These are phyloP conservation scores for Muntiacus reevesi DNA, from an alignment of 2,113 vertebrate species.

Conservation along the genomic window DNA sequence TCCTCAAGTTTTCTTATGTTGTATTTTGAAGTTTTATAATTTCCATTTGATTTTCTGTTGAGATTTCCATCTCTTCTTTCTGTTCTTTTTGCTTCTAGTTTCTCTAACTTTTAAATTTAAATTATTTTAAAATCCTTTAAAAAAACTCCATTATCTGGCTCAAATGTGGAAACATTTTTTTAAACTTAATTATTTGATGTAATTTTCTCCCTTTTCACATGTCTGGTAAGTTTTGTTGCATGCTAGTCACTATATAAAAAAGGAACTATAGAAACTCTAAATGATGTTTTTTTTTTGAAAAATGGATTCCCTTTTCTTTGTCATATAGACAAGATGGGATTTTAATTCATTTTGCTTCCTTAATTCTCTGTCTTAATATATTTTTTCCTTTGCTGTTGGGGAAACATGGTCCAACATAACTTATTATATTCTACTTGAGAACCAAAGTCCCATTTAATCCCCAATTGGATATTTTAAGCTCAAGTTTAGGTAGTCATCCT, in stretches of 20 bases:
- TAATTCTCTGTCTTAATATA: not conserved
- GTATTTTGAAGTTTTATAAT: not conserved
- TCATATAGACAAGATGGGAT: not conserved
- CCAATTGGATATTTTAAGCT: not conserved
- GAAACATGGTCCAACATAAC: not conserved
- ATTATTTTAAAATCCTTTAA: not conserved
- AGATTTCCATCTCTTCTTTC: not conserved
- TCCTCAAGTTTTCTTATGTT: not conserved
- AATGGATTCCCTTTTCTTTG: not conserved
- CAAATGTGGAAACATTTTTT: not conserved
- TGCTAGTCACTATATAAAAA: not conserved
- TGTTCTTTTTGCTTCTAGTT: not conserved
- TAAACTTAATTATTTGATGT: not conserved
- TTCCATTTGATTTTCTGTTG: not conserved
- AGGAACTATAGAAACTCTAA: not conserved
- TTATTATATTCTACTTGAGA: not conserved
- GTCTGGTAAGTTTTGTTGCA: not conserved
- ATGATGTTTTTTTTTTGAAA: not conserved
- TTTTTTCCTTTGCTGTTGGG: not conserved
- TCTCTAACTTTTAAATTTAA: not conserved
- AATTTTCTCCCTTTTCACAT: not conserved
- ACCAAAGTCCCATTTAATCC: not conserved
- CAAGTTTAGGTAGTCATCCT: not conserved
- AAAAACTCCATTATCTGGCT: not conserved
- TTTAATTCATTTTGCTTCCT: not conserved